Conservation (phyloP, 2,888 invertebrate genomes). For the Pollenia griseotomentosa region DNA sequence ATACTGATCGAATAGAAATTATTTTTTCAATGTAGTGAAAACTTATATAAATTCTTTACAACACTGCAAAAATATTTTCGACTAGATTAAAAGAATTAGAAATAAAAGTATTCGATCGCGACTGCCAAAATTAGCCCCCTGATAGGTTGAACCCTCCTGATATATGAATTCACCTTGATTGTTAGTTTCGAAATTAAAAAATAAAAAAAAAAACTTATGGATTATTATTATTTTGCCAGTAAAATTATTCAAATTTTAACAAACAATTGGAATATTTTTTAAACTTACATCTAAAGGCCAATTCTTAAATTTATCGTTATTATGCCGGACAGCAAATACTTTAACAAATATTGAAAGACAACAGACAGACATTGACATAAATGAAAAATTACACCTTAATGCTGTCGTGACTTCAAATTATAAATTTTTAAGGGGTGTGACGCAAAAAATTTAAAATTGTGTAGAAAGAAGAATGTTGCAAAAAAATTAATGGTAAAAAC, state of each 20-base stretch:
- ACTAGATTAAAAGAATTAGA: too few species aligned
- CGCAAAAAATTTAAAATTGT: conserved; percentile 27
- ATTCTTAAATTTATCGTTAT: conserved; percentile 33
- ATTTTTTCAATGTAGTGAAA: too few species aligned
- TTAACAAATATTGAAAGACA: neutral
- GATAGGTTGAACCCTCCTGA: too few species aligned
- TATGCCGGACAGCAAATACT: conserved; percentile 41
- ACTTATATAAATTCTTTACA: too few species aligned
- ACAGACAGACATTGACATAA: neutral
- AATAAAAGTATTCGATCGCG: too few species aligned
- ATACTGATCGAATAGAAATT: too few species aligned
- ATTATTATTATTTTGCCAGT: neutral
- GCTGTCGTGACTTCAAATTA: neutral
- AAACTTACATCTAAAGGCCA: conserved; percentile 13
- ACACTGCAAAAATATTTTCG: too few species aligned
- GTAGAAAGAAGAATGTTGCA: neutral
- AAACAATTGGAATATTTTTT: conserved; percentile 17
- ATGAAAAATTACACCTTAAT: conserved; percentile 57
- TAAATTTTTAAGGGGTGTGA: conserved; percentile 45
- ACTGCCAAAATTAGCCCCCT: too few species aligned
- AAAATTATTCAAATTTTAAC: conserved; percentile 7
- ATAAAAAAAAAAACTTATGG: neutral
- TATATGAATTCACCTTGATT: too few species aligned
- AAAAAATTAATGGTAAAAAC: neutral
- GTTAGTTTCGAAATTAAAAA: neutral